Percentiles rank a stretch among this genome's conserved stretches.
Evolutionary conservation across 2,888 invertebrate genomes (phyloP).

Genomic region (Drosophila atripex): DNA sequence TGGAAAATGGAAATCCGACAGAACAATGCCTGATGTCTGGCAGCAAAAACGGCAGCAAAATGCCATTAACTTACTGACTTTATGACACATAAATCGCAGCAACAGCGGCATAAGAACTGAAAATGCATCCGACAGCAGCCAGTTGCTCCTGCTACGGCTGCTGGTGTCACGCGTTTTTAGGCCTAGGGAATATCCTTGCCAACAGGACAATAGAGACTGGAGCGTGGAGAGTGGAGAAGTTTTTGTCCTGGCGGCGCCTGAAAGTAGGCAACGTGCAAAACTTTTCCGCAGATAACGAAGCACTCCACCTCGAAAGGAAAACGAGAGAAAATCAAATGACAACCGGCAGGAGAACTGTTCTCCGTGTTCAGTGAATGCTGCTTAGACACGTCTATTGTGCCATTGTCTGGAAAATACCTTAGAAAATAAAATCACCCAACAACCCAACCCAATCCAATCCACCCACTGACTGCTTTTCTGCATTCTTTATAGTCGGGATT

Average conservation of each 20-base stretch:
- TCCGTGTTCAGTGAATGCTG: constrained; percentile 26
- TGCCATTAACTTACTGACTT: constrained; percentile 81
- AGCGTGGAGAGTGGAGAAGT: constrained; percentile 11
- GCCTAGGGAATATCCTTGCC: constrained; percentile 30
- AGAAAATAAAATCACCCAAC: constrained; percentile 19
- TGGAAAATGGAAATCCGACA: constrained; percentile 4
- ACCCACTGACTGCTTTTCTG: constrained; percentile 6
- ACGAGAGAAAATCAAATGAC: constrained; percentile 37
- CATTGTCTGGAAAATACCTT: constrained; percentile 45
- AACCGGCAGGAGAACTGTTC: constrained; percentile 4
- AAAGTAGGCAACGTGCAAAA: constrained; percentile 56
- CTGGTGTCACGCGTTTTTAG: constrained; percentile 43
- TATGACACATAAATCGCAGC: constrained; percentile 82
- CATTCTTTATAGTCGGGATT: constrained; percentile 57
- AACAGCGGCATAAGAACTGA: constrained; percentile 46
- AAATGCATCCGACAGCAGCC: constrained; percentile 50
- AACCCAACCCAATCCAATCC: background rate
- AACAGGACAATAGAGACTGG: constrained; percentile 35
- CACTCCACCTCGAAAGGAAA: constrained; percentile 13
- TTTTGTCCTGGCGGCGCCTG: constrained; percentile 31
- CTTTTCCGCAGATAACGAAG: constrained; percentile 43
- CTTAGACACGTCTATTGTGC: constrained; percentile 66
- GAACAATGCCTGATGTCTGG: constrained; percentile 50
- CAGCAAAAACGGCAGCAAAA: constrained; percentile 73
- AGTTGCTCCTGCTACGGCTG: constrained; percentile 1